Conservation (phyloP, 2,888 invertebrate genomes). For the Ormia ochracea region DNA sequence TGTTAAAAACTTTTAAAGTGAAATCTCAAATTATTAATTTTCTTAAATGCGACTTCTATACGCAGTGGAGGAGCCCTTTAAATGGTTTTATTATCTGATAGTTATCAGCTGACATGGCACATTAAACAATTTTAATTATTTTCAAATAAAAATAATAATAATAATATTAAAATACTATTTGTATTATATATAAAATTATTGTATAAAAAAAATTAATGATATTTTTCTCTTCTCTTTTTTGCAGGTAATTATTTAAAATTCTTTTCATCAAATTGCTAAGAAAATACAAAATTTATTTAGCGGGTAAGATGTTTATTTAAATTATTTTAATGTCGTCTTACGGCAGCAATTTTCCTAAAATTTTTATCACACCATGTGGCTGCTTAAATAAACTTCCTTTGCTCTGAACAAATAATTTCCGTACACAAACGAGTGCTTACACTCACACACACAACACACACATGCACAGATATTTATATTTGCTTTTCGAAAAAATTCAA, state of each 20-base stretch:
- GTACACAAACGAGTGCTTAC: too few relatives aligned
- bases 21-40: too few relatives aligned
- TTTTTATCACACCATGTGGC: slow-evolving; percentile 35
- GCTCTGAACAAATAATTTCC: slow-evolving; percentile 43
- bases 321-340: background rate
- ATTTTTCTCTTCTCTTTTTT: slow-evolving; percentile 15
- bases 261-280: background rate
- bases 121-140: too few relatives aligned
- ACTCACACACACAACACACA: too few relatives aligned
- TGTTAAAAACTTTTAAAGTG: too few relatives aligned
- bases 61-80: too few relatives aligned
- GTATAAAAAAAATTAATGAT: background rate
- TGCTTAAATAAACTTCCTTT: slow-evolving; percentile 50
- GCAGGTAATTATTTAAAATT: slow-evolving; percentile 38
- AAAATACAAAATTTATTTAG: background rate
- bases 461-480: background rate
- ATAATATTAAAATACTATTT: too few relatives aligned
- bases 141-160: too few relatives aligned
- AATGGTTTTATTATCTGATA: too few relatives aligned
- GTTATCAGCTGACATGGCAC: too few relatives aligned
- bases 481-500: background rate
- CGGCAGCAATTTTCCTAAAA: background rate
- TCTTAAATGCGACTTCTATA: too few relatives aligned
- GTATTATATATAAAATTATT: too few relatives aligned
- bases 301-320: slow-evolving; percentile 34